phyloP scores from a whole-genome alignment of 2,113 vertebrate genomes.

The Mystacornis crossleyi region DNA sequence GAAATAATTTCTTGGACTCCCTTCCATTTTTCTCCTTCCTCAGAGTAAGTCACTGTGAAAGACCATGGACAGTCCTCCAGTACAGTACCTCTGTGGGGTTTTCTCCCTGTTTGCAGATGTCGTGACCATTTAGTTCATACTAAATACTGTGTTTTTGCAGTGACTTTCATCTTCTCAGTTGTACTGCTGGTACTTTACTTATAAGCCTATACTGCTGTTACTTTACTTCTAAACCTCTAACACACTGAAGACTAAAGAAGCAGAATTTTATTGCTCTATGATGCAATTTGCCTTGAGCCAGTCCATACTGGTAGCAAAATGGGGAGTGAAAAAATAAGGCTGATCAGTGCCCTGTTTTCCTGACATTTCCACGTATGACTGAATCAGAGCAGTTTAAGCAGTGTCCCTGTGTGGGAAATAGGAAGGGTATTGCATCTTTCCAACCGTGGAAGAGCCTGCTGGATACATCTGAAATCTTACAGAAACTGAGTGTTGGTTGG shows the following conservation, averaged over 20 bases:
- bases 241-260: neutral
- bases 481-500: neutral
- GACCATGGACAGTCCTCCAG: fast-evolving
- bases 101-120: neutral
- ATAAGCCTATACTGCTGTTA: neutral
- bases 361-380: neutral
- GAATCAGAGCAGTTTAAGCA: neutral
- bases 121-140: neutral
- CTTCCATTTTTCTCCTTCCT: neutral
- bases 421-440: neutral
- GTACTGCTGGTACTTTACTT: neutral
- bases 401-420: neutral
- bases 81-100: fast-evolving
- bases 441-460: neutral
- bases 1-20: neutral
- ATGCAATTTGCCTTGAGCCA: neutral
- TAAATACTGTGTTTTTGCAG: neutral
- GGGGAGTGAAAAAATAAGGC: neutral
- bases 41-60: neutral
- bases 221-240: neutral
- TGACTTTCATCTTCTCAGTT: neutral
- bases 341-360: neutral
- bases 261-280: neutral
- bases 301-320: neutral
- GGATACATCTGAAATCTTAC: neutral